Evolutionary conservation across 2,113 vertebrate genomes (phyloP).

Genomic region (Antechinus flavipes): DNA sequence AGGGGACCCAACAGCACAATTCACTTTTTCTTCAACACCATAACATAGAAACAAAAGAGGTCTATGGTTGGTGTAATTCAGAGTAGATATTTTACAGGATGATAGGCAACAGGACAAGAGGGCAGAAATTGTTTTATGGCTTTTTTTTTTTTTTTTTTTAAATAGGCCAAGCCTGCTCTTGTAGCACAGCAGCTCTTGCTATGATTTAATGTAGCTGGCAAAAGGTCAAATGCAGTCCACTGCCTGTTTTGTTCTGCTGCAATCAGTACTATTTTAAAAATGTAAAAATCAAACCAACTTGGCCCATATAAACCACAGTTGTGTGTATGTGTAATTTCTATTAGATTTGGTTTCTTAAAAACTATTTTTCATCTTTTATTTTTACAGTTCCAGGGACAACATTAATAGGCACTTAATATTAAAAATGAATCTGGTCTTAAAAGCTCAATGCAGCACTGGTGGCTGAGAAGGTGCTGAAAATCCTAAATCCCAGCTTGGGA

Average conservation of each 20-base stretch:
- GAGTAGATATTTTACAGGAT: no score
- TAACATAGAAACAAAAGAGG: no score
- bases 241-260: not conserved
- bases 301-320: not conserved
- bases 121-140: no score
- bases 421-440: no score
- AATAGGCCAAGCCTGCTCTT: not conserved
- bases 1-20: no score
- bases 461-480: not conserved
- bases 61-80: no score
- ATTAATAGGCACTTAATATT: not conserved
- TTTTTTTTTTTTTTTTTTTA: not conserved
- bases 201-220: not conserved
- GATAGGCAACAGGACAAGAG: no score
- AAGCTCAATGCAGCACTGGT: not conserved
- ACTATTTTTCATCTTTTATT: not conserved
- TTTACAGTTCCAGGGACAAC: not conserved
- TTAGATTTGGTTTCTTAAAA: not conserved
- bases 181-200: not conserved
- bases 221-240: not conserved
- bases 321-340: not conserved
- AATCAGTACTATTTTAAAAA: not conserved
- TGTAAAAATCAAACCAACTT: not conserved
- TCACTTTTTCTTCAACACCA: no score
- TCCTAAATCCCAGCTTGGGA: not conserved